Conservation (phyloP, 2,113 vertebrate species). For the Lasiurus cinereus region DNA sequence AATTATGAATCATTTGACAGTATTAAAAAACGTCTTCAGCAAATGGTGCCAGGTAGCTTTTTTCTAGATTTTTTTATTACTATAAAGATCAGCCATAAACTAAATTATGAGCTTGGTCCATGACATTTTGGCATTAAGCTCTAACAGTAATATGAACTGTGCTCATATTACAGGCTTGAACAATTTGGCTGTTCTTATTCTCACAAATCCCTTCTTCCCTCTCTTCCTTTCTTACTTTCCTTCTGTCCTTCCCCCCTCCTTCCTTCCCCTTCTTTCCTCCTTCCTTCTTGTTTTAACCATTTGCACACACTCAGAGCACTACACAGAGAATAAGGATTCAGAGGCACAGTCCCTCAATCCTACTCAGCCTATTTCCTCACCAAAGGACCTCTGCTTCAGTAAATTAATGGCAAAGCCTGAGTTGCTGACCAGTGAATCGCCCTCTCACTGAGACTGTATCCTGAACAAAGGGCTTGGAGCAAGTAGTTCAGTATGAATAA, state of each 20-base stretch:
- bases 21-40: slow-evolving; percentile 81
- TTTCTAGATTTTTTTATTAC: slow-evolving; percentile 75
- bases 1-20: slow-evolving; percentile 84
- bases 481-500: background rate
- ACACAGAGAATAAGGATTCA: background rate
- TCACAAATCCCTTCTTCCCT: background rate
- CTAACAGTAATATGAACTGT: slow-evolving; percentile 65
- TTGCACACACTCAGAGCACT: background rate
- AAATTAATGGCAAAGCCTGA: background rate
- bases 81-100: slow-evolving; percentile 84
- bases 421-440: background rate
- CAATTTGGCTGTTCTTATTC: slow-evolving; percentile 61
- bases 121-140: slow-evolving; percentile 76
- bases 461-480: background rate
- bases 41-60: slow-evolving; percentile 80
- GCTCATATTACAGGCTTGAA: slow-evolving; percentile 77
- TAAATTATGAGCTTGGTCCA: slow-evolving; percentile 82
- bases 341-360: background rate
- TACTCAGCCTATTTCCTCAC: background rate
- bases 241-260: background rate
- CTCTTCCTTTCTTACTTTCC: background rate
- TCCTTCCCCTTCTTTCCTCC: background rate
- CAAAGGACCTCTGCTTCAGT: background rate
- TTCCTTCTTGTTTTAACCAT: background rate
- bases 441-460: background rate